Base-by-base conservation (phyloP, 2,113 vertebrate species). In the Ptyas mucosa region DNA sequence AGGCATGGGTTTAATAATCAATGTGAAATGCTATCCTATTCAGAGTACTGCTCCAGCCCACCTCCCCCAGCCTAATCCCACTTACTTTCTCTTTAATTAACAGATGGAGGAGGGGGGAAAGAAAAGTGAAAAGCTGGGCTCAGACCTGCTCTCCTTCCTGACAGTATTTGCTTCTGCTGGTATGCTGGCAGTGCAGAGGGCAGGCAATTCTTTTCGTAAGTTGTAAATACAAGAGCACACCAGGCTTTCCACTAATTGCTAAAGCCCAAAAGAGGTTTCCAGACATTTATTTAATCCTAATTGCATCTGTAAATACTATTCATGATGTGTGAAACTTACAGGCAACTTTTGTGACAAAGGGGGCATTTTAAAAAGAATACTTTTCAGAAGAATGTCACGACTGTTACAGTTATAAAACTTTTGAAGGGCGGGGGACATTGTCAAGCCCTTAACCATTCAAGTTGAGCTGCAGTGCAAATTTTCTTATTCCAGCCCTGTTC, bases 261-360 rank as follows among this genome's bases (percentile, higher is more conserved):
- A 95, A 94, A 95, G 95, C 89, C 61, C 89, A 94, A 92, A 94
- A 94, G 94, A 93, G 94, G 88, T 95, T 92, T 94, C 91, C 49
- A 92, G 94, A 89, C 95, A 93, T 96, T 97, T 97, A 95, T 97
- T 96, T 95, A 95, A 93, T 75, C 64, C 94, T 96, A 96, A 97
- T 96, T 96, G 94, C 92, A 93, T 95, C 94, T 95, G 95, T 95
- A 97, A 97, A 95, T 93, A 94, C 96, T 97, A 95, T 92, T 81
- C 75, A 81, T 43, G 94, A 94, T 7, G 20, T 96, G 95, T 96
- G 94, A 97, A 96, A 95, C 95, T 96, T 94, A 92, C 90, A 81
- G 51, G 95, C 95, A 96, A 94, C 92, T 94, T 88, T 94, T 88
- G 92, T 90, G 94, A 96, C 94, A 94, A 92, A 95, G 91, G 52